Evolutionary conservation across 2,888 invertebrate species (phyloP), one percentile per base, ranked within the genome.

Genomic region (Troides oblongomaculatus): DNA sequence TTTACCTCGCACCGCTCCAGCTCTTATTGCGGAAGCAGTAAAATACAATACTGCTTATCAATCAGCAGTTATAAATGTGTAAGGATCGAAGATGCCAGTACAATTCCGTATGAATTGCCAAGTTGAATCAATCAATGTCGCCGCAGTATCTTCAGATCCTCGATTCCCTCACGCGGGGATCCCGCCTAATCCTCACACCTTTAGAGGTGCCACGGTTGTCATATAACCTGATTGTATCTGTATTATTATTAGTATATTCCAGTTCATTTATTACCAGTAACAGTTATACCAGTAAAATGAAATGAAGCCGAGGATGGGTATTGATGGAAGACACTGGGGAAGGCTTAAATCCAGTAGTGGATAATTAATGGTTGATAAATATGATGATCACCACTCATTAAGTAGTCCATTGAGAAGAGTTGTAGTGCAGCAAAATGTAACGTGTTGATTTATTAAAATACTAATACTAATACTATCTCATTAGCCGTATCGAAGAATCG

Each of bases 81-180:
- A 79, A 75, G 75, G 68, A 74, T 67, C 69, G 68, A 73, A 74
- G 73, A 66, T 59, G 72, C 74, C 75, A 73, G 72, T 75, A 77
- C 73, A 75, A 75, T 76, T 73, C 74, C 66, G 70, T 63, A 66
- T 72, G 74, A 68, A 72, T 77, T 76, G 63, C 71, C 70, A 73
- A 84, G 83, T 82, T 84, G 78, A 79, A 86, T 86, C 85, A 83
- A 86, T 86, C 85, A 86, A 82, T 81, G 86, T 86, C 85, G 74
- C 66, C 66, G 66, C 75, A 69, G 74, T 72, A 76, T 74, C 75
- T 77, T 39, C 50, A 39, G 50, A 74, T 74, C 77, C 78, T 79
- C 79, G 74, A 81, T 83, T 79, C 79, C 74, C 30, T 82, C 81
- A 81, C 78, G 73, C 78, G 69, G 68, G 72, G 67, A 72, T 68